phyloP scores from a whole-genome alignment of 2,797 vertebrate genomes.

The Sebastes cheni region DNA sequence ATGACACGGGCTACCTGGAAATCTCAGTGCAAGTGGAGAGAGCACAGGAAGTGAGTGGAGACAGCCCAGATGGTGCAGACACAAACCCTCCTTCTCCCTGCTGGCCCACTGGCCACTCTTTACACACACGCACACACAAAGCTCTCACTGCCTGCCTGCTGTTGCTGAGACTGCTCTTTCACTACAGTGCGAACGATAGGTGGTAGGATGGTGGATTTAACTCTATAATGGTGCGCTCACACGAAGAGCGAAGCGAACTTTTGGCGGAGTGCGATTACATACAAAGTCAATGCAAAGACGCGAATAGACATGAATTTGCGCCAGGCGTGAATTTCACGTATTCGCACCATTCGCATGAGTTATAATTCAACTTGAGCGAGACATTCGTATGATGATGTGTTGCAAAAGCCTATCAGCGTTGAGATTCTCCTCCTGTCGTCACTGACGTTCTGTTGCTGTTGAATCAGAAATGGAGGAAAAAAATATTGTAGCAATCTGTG shows the following conservation, averaged over 20 bases:
- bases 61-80: conserved; percentile 77
- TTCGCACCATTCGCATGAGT: too few species aligned
- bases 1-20: conserved; percentile 55
- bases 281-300: background rate
- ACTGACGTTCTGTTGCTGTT: too few species aligned
- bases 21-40: conserved; percentile 34
- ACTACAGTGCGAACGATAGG: conserved; percentile 54
- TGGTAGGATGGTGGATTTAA: conserved; percentile 36
- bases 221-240: background rate
- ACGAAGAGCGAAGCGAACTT: too few species aligned
- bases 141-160: conserved; percentile 66
- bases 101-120: conserved; percentile 41
- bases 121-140: conserved; percentile 25
- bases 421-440: too few species aligned
- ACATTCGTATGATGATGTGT: too few species aligned
- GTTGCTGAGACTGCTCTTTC: conserved; percentile 69
- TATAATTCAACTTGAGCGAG: too few species aligned
- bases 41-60: conserved; percentile 73
- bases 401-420: too few species aligned
- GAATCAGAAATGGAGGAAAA: too few species aligned
- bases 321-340: too few species aligned
- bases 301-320: too few species aligned
- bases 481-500: too few species aligned
- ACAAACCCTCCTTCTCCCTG: conserved; percentile 67
- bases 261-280: too few species aligned